Evolutionary conservation across 2,113 vertebrate genomes (phyloP), one percentile per base, ranked within the genome.

Genomic region (Takifugu bimaculatus): DNA sequence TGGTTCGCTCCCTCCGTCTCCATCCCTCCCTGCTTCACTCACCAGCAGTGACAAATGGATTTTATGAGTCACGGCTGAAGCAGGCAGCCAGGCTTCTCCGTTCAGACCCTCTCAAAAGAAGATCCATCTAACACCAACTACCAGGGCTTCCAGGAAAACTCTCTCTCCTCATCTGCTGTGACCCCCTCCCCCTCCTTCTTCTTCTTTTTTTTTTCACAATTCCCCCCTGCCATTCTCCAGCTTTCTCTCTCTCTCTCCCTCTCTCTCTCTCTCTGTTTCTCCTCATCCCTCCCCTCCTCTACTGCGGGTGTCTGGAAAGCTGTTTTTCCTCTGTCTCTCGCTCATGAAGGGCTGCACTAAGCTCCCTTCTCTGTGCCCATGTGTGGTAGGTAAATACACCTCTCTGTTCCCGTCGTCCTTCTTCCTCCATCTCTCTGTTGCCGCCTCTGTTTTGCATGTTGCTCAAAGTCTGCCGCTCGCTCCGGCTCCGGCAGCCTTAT

Each of bases 331-430:
- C 83, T 85, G 85, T 91, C 85, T 90, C 85, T 90, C 66, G 85
- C 91, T 90, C 88, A 92, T 92, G 91, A 92, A 91, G 91, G 89
- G 90, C 85, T 90, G 89, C 85, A 84, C 87, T 82, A 92, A 91
- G 85, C 88, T 92, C 83, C 91, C 91, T 88, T 89, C 88, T 60
- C 89, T 92, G 81, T 92, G 91, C 82, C 89, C 91, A 74, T 92
- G 91, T 85, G 90, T 92, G 91, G 91, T 92, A 92, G 76, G 91
- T 92, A 88, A 71, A 85, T 81, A 44, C 77, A 87, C 79, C 77
- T 83, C 77, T 78, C 68, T 60, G 59, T 75, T 70, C 54, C 53
- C 81, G 75, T 75, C 68, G 68, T 74, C 71, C 66, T 70, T 72
- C 76, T 72, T 57, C 60, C 60, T 78, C 79, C 80, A 70, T 84